phyloP scores from a whole-genome alignment of 2,888 invertebrate species.

The Odontothrips loti region DNA sequence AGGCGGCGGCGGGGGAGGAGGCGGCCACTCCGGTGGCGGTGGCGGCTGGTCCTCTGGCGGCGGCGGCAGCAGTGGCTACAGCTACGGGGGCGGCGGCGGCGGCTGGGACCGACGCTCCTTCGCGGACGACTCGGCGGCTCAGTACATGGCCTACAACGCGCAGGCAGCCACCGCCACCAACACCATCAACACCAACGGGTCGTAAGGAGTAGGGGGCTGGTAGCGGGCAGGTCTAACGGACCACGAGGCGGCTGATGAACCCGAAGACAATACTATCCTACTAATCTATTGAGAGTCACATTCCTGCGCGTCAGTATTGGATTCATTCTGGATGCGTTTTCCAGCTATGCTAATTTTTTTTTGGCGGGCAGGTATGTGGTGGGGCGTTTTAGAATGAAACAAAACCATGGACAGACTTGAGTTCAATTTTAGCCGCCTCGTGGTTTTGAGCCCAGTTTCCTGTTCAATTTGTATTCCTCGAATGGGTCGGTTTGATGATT shows the following conservation, averaged over 20 bases:
- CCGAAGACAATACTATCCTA: too few relatives aligned
- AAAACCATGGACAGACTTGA: too few relatives aligned
- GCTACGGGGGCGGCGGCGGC: neutral
- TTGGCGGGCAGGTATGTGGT: too few relatives aligned
- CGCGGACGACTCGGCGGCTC: constrained; percentile 4
- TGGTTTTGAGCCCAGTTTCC: too few relatives aligned
- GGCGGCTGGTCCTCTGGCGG: neutral
- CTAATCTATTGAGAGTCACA: too few relatives aligned
- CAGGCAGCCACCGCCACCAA: neutral
- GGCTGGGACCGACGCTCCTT: constrained; percentile 15
- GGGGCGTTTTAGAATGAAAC: too few relatives aligned
- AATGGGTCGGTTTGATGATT: too few relatives aligned
- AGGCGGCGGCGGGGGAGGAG: constrained; percentile 27
- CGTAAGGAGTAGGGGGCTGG: neutral
- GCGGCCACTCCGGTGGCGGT: neutral
- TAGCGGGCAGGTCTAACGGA: neutral
- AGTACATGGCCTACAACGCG: constrained; percentile 13
- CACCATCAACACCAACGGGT: constrained; percentile 5
- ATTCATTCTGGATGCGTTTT: too few relatives aligned
- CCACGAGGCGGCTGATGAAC: neutral
- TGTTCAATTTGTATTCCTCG: too few relatives aligned
- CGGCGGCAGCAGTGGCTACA: neutral
- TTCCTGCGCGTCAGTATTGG: too few relatives aligned
- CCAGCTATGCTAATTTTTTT: too few relatives aligned
- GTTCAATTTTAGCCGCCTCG: too few relatives aligned